phyloP scores from a whole-genome alignment of 2,888 invertebrate species.

The Yponomeuta cagnagella region DNA sequence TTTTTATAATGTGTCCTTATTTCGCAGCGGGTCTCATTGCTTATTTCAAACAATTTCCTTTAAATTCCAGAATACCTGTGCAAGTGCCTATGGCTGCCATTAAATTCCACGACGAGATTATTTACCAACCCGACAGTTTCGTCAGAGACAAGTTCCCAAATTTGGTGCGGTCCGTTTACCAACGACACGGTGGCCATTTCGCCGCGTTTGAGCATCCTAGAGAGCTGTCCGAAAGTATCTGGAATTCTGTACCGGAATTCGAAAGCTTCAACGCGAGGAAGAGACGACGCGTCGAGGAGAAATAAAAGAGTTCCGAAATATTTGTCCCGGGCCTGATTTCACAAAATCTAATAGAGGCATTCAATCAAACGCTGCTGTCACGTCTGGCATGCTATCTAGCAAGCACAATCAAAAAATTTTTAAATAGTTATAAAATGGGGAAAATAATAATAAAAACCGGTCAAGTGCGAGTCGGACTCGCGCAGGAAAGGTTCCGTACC shows the following conservation, averaged over 20 bases:
- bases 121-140: conserved; percentile 66
- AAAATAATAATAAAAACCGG: too few species aligned
- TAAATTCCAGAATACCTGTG: conserved; percentile 67
- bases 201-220: conserved; percentile 59
- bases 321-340: too few species aligned
- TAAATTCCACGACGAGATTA: conserved; percentile 78
- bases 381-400: too few species aligned
- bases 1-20: too few species aligned
- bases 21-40: not conserved
- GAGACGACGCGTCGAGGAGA: not conserved
- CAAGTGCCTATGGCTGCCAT: conserved; percentile 79
- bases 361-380: too few species aligned
- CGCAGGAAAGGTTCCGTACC: too few species aligned
- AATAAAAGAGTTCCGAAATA: not conserved
- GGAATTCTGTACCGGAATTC: conserved; percentile 16
- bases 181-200: conserved; percentile 84
- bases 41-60: not conserved
- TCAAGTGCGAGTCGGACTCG: too few species aligned
- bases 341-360: too few species aligned
- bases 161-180: conserved; percentile 76
- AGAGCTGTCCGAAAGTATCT: conserved; percentile 1
- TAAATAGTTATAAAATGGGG: too few species aligned
- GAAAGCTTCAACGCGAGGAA: not conserved
- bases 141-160: conserved; percentile 72
- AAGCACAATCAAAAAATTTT: too few species aligned